These are phyloP conservation scores for Aradophagus sp. DNA, from an alignment of 1,140 invertebrate genomes.

Conservation along the genomic window DNA sequence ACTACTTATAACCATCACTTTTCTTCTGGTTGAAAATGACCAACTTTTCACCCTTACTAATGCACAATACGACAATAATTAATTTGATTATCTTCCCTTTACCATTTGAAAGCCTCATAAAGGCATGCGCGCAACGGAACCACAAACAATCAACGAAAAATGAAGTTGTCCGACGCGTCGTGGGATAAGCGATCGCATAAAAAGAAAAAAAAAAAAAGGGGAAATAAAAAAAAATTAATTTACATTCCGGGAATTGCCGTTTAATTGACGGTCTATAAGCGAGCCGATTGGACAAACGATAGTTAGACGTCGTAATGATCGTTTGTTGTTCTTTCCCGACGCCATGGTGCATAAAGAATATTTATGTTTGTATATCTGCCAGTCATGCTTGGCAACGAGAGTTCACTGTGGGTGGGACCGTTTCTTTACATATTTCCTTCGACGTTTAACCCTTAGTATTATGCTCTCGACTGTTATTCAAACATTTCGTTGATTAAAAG, in stretches of 20 bases:
- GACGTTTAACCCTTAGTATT: slow-evolving; percentile 57
- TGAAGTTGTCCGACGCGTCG: too few species aligned
- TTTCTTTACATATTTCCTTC: slow-evolving; percentile 59
- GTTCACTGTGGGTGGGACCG: slow-evolving; percentile 37
- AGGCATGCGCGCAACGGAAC: too few species aligned
- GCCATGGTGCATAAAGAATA: slow-evolving; percentile 44
- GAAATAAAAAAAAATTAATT: slow-evolving; percentile 32
- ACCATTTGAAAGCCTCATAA: too few species aligned
- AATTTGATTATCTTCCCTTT: too few species aligned
- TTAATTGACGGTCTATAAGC: slow-evolving; percentile 40
- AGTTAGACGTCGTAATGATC: slow-evolving; percentile 57
- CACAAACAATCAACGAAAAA: too few species aligned
- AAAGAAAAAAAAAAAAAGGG: background rate
- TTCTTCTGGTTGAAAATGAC: too few species aligned
- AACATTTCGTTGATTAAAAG: slow-evolving; percentile 53
- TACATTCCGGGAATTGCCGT: slow-evolving; percentile 39
- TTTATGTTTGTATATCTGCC: slow-evolving; percentile 59
- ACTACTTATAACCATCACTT: too few species aligned
- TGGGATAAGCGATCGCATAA: background rate
- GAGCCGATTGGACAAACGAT: slow-evolving; percentile 50
- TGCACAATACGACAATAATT: too few species aligned
- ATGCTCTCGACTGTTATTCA: slow-evolving; percentile 46
- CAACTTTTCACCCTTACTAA: too few species aligned
- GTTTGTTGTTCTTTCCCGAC: slow-evolving; percentile 56
- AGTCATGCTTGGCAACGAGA: slow-evolving; percentile 61